Evolutionary conservation across 2,113 vertebrate genomes (phyloP), one percentile per base, ranked within the genome.

Genomic region (Natator depressus): DNA sequence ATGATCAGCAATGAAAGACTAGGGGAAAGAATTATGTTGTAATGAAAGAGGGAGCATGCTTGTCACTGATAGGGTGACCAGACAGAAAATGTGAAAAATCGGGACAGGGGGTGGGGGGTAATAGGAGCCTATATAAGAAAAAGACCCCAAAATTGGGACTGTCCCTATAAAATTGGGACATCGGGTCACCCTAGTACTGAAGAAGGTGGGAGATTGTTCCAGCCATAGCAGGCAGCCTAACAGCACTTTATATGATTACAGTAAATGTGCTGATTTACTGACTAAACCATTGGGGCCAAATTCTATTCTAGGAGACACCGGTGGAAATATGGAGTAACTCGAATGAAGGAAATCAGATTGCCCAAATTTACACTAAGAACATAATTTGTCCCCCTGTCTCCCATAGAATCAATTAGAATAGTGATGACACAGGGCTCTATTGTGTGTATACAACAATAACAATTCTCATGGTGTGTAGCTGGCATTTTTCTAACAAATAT

Each of bases 401-500:
- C 49, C 82, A 53, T 4, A 20, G 16, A 17, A 25, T 13, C 12
- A n/a, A 16, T 20, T n/a, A 38, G 51, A 38, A 6, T 85, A 35
- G 3, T 31, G 51, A 76, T 49, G 22, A 93, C 49, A 29, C 38
- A 84, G 46, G 78, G 3, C 81, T 47, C 1, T 29, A 0, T 10
- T 42, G 85, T 85, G 6, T 0, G 1, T 8, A 3, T 22, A 8
- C 20, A 69, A 72, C 76, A 51, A 54, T 62, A 10, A 27, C 27
- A 22, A 29, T 0, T 0, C 11, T 4, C 53, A 51, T 85, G 9
- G 54, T 25, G 0, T 38, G 69, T 62, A 0, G 7, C 69, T 80
- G 5, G 49, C 46, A 86, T 47, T 84, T 3, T 38, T 1, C 53
- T 6, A 7, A 50, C 55, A 50, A 88, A 22, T 1, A 46, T 80